Evolutionary conservation across 2,113 vertebrate species (phyloP).

Genomic region (Paraplagusia blochii): DNA sequence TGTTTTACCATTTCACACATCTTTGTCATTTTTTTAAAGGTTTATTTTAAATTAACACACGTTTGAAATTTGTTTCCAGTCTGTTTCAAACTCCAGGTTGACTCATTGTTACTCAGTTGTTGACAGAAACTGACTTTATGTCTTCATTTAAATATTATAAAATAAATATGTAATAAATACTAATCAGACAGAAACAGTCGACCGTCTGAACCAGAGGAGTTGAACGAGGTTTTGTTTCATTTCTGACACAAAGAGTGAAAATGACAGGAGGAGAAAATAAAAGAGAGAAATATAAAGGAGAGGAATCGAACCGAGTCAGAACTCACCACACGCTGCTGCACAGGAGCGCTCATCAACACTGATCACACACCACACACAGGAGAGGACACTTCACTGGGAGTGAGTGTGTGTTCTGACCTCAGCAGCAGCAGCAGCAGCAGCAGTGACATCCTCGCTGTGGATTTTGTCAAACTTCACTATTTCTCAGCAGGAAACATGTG

Average conservation of each 20-base stretch:
- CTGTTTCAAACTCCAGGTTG: no score
- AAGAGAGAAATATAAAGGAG: constrained; percentile 62
- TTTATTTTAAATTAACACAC: no score
- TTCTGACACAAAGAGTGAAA: constrained; percentile 43
- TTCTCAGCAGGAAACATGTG: constrained; percentile 57
- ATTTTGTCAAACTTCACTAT: constrained; percentile 56
- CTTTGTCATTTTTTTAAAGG: no score
- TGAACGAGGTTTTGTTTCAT: constrained; percentile 47
- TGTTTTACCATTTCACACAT: no score
- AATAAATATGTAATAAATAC: no score
- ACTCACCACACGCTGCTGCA: constrained; percentile 68
- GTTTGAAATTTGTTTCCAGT: no score
- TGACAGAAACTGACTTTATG: no score
- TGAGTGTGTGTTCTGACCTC: constrained; percentile 25
- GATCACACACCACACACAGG: constrained; percentile 41
- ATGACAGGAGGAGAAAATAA: constrained; percentile 54
- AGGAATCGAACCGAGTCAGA: constrained; percentile 50
- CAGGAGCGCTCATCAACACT: constrained; percentile 56
- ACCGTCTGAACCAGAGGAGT: constrained; percentile 25
- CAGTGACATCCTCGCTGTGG: constrained; percentile 56
- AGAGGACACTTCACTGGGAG: constrained; percentile 21
- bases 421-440: constrained; percentile 27
- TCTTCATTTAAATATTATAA: no score
- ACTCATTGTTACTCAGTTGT: no score
- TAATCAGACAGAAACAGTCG: constrained; percentile 16